Base-by-base conservation (phyloP, 2,888 invertebrate genomes). In the Agrochola lota region DNA sequence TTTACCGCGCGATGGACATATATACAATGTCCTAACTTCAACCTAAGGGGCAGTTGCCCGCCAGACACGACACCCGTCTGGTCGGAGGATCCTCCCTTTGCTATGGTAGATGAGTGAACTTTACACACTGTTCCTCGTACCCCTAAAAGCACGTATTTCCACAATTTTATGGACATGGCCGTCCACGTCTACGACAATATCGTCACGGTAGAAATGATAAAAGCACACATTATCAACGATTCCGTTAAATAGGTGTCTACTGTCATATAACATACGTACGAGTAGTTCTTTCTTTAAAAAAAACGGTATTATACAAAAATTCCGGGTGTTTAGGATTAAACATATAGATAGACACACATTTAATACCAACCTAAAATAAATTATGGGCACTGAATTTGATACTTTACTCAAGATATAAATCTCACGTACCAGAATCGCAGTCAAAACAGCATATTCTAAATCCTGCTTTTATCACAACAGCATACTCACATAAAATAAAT, bases 401-500 rank as follows among this genome's bases (percentile, higher is more conserved):
- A 46, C 40, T 17, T 46, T n/a, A 63, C n/a, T 15, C 12, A 12
- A 30, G n/a, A 43, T 8, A 52, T 59, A 66, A 59, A 80, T 59
- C n/a, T 26, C 23, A 59, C 26, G 12, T 63, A 59, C 7, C 5
- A 78, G 63, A 63, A 57, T 59, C 52, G 6, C 64, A 83, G 49
- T 52, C 35, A 23, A 43, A 71, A 70, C 57, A 46, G 12, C 40
- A 52, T 67, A 55, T 81, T 85, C 71, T 63, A 66, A 74, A 85
- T 40, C 49, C 60, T 20, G 23, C 2, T 72, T 72, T 59, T 72
- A 79, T 23, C 57, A 66, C 69, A 59, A 59, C n/a, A 69, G 26
- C 6, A 26, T n/a, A 55, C 35, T 60, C 49, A 43, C 66, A 64
- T 80, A 66, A 80, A 83, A 62, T 62, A 83, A 81, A 83, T 72